These are phyloP conservation scores for Molossus molossus DNA, from an alignment of 2,797 vertebrate species.

Conservation along the genomic window DNA sequence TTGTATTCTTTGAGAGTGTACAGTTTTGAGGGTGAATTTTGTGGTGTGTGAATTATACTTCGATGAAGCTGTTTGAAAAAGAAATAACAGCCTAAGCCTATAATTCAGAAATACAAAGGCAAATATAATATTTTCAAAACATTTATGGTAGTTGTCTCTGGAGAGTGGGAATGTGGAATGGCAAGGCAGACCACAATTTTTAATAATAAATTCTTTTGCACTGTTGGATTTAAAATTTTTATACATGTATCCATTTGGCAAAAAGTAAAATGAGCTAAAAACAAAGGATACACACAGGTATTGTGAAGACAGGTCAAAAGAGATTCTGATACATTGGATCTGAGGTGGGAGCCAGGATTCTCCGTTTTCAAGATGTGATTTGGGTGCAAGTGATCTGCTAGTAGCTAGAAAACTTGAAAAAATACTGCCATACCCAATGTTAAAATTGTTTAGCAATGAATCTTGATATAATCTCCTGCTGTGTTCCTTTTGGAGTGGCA, in stretches of 20 bases:
- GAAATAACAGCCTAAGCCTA: conserved; percentile 15
- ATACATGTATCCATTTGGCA: conserved; percentile 6
- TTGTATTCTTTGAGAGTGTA: background rate
- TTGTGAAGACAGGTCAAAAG: conserved; percentile 42
- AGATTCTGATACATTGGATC: background rate
- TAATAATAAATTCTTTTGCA: conserved; percentile 59
- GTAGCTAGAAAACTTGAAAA: conserved; percentile 28
- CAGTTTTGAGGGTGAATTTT: conserved; percentile 23
- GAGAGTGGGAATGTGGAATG: conserved; percentile 9
- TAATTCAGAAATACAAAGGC: conserved; percentile 23
- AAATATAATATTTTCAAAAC: background rate
- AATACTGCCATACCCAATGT: conserved; percentile 2
- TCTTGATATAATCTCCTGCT: conserved; percentile 24
- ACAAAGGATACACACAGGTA: background rate
- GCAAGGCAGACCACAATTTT: conserved; percentile 33
- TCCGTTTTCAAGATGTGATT: conserved; percentile 59
- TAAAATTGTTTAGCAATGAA: conserved; percentile 51
- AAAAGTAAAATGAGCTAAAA: conserved; percentile 62
- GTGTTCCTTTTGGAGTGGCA: conserved; percentile 37
- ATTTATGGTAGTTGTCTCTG: background rate
- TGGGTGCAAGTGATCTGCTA: conserved; percentile 10
- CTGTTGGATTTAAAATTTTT: background rate
- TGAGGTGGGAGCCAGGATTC: background rate
- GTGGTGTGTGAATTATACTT: conserved; percentile 47
- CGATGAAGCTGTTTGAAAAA: conserved; percentile 8